phyloP scores from a whole-genome alignment of 2,888 invertebrate species.

The Bugulina stolonifera region DNA sequence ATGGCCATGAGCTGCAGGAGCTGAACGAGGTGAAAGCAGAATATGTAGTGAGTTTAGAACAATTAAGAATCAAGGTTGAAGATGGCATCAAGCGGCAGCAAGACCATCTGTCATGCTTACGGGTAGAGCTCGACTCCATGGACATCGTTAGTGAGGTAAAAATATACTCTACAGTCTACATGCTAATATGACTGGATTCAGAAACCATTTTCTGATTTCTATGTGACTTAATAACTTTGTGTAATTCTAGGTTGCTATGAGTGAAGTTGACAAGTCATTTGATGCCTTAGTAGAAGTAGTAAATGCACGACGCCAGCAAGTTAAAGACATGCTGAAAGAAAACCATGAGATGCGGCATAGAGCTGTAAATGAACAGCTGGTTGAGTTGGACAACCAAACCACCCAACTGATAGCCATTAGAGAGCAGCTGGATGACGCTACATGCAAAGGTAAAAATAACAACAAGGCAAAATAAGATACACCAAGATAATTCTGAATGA shows the following conservation, averaged over 20 bases:
- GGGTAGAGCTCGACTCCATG: conserved; percentile 20
- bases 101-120: not conserved
- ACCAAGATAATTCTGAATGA: too few species aligned
- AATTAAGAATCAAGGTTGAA: conserved; percentile 27
- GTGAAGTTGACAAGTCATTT: conserved; percentile 30
- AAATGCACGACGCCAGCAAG: conserved; percentile 19
- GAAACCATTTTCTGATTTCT: too few species aligned
- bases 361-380: conserved; percentile 24
- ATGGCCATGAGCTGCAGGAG: conserved; percentile 31
- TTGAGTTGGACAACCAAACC: conserved; percentile 22
- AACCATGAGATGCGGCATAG: conserved; percentile 16
- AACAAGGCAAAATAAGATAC: too few species aligned
- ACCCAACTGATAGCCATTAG: not conserved
- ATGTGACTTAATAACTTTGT: too few species aligned
- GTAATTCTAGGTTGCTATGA: conserved; percentile 25
- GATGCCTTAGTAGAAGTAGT: conserved; percentile 27
- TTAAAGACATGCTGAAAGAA: conserved; percentile 15
- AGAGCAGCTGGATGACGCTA: conserved; percentile 13
- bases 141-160: conserved; percentile 25
- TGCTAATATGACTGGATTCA: too few species aligned
- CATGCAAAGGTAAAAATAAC: conserved; percentile 4
- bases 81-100: not conserved
- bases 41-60: conserved; percentile 28
- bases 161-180: too few species aligned
- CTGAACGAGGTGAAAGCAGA: conserved; percentile 29